phyloP scores from a whole-genome alignment of 2,888 invertebrate species.

The Unio delphinus region DNA sequence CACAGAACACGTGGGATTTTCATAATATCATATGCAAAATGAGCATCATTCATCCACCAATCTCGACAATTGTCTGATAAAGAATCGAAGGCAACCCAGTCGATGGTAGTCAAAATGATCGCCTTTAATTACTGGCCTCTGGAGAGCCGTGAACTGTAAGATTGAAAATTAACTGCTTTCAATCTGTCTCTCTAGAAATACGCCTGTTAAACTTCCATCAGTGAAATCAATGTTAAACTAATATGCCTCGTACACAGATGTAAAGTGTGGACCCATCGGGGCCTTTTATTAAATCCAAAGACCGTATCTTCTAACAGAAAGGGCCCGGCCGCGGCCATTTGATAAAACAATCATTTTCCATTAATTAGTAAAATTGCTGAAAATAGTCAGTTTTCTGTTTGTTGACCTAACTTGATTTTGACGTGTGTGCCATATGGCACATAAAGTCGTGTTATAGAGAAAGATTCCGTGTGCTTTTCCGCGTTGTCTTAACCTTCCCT shows the following conservation, averaged over 20 bases:
- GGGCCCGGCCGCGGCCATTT: constrained; percentile 18
- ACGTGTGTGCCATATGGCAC: background rate
- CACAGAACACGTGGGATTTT: too few species aligned
- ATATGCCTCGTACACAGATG: constrained; percentile 11
- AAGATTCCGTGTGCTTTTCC: too few species aligned
- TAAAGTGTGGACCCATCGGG: constrained; percentile 9
- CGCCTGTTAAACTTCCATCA: constrained; percentile 3
- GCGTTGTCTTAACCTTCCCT: too few species aligned
- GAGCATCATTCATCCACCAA: too few species aligned
- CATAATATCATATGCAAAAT: too few species aligned
- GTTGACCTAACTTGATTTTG: constrained; percentile 27
- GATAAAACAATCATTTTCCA: constrained; percentile 41
- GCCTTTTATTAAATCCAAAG: constrained; percentile 29
- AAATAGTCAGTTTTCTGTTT: constrained; percentile 3
- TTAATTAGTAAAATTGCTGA: constrained; percentile 40
- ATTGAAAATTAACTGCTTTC: background rate
- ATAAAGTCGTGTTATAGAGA: too few species aligned
- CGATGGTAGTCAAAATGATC: too few species aligned
- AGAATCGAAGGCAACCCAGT: too few species aligned
- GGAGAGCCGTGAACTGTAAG: too few species aligned
- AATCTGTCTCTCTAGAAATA: constrained; percentile 1
- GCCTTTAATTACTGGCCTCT: too few species aligned
- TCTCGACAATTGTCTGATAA: too few species aligned
- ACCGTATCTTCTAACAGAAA: constrained; percentile 25
- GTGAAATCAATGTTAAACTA: constrained; percentile 23